These are phyloP conservation scores for Arctocebus calabarensis DNA, from an alignment of 2,797 vertebrate genomes.

Conservation along the genomic window DNA sequence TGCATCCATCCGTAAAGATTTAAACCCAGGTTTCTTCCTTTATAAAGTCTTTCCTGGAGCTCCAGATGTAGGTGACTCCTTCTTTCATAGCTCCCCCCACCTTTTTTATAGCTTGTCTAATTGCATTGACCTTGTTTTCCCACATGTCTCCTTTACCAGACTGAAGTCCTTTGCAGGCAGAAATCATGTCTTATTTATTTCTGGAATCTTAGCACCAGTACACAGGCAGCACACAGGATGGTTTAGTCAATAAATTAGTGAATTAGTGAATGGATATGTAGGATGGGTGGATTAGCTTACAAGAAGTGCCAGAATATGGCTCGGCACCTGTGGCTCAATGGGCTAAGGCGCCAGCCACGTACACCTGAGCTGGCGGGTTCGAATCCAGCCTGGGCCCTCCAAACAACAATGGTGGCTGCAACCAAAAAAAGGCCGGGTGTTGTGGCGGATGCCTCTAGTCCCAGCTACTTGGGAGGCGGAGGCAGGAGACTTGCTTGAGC, in stretches of 20 bases:
- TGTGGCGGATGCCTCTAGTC: no score
- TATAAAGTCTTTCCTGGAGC: neutral
- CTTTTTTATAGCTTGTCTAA: slow-evolving; percentile 6
- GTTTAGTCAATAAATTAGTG: neutral
- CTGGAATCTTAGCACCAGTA: neutral
- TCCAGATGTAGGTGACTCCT: neutral
- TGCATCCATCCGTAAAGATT: neutral
- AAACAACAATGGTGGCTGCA: no score
- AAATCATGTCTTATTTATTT: neutral
- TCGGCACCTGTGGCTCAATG: no score
- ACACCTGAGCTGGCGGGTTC: no score
- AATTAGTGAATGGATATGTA: neutral
- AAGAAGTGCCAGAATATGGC: neutral
- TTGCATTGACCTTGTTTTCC: neutral
- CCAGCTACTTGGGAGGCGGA: no score
- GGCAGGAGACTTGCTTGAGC: no score
- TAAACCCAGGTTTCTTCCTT: neutral
- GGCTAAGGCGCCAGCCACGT: no score
- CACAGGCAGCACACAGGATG: neutral
- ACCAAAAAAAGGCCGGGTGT: no score
- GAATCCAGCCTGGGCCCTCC: no score
- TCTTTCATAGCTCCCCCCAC: neutral
- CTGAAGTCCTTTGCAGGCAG: neutral
- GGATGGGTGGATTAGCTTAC: neutral
- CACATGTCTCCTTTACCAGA: neutral